Conservation (phyloP, 2,888 invertebrate species). For the Mythimna loreyi region DNA sequence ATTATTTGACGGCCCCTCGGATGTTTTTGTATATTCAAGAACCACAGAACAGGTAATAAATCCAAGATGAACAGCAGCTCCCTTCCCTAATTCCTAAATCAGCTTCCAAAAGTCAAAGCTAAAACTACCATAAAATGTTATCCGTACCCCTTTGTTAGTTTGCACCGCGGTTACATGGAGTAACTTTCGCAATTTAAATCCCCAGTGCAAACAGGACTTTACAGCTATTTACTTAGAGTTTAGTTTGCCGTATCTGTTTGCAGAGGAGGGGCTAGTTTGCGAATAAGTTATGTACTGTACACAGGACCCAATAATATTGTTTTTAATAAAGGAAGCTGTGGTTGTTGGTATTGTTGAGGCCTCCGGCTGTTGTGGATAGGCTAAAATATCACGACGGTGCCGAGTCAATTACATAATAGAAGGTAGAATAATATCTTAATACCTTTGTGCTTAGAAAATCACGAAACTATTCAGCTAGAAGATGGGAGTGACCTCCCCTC, state of each 20-base stretch:
- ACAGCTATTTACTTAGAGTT: conserved; percentile 55
- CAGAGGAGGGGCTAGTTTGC: conserved; percentile 50
- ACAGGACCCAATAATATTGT: conserved; percentile 55
- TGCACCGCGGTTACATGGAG: conserved; percentile 53
- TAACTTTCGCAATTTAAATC: conserved; percentile 60
- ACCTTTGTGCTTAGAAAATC: not conserved
- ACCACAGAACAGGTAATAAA: conserved; percentile 35
- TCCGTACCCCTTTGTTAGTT: conserved; percentile 53
- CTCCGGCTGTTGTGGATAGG: not conserved
- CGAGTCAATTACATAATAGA: conserved; percentile 10
- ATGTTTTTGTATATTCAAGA: conserved; percentile 9
- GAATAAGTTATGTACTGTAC: conserved; percentile 57
- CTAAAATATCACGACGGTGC: conserved; percentile 5
- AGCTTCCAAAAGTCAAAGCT: conserved; percentile 50
- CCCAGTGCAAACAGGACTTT: conserved; percentile 44
- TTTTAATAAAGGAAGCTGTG: conserved; percentile 53
- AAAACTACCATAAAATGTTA: conserved; percentile 54
- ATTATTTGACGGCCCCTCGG: not conserved
- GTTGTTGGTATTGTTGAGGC: conserved; percentile 19
- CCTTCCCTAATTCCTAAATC: conserved; percentile 49
- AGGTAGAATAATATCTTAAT: not conserved
- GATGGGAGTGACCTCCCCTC: not conserved
- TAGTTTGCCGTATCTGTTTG: conserved; percentile 59
- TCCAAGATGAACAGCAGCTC: conserved; percentile 35
- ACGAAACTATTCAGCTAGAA: not conserved